A percentile compares a stretch with the other conserved stretches of the same genome.
Conservation (phyloP, 2,888 invertebrate species). For the Trichopoda pennipes region DNA sequence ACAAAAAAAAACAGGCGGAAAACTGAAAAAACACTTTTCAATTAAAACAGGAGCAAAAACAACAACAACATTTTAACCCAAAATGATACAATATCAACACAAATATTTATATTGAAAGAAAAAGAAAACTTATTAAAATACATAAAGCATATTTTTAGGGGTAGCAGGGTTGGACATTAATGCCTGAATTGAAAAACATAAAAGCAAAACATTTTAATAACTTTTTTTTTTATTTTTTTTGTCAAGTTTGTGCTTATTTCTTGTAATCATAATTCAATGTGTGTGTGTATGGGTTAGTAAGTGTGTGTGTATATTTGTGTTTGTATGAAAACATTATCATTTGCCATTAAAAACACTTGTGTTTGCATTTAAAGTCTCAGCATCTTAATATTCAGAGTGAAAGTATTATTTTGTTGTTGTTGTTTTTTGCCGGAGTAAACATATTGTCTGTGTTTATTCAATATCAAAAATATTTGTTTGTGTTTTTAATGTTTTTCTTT, state of each 20-base stretch:
- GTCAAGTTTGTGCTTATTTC: slow-evolving; percentile 28
- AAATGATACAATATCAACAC: slow-evolving; percentile 54
- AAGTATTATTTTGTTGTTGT: slow-evolving; percentile 15
- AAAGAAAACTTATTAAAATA: slow-evolving; percentile 23
- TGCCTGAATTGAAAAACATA: slow-evolving; percentile 1
- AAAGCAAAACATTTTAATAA: slow-evolving; percentile 20
- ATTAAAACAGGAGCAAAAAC: background rate
- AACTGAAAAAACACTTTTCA: slow-evolving; percentile 29
- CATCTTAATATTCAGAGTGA: slow-evolving; percentile 34
- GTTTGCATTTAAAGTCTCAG: slow-evolving; percentile 40
- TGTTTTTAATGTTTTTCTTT: slow-evolving; percentile 24
- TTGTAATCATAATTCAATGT: slow-evolving; percentile 21
- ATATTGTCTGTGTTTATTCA: slow-evolving; percentile 62
- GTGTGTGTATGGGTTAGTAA: background rate
- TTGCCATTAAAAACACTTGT: slow-evolving; percentile 66
- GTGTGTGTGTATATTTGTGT: slow-evolving; percentile 1
- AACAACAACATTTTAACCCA: slow-evolving; percentile 22
- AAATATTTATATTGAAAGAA: slow-evolving; percentile 30
- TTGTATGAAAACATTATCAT: slow-evolving; percentile 38
- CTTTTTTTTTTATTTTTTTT: slow-evolving; percentile 4
- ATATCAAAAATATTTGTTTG: slow-evolving; percentile 44
- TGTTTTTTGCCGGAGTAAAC: slow-evolving; percentile 31
- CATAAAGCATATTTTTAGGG: slow-evolving; percentile 60
- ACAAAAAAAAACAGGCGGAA: background rate
- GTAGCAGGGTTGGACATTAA: slow-evolving; percentile 1